Percentiles rank a stretch among this genome's conserved stretches.
phyloP scores from a whole-genome alignment of 2,888 invertebrate species.

The Synergus gifuensis region DNA sequence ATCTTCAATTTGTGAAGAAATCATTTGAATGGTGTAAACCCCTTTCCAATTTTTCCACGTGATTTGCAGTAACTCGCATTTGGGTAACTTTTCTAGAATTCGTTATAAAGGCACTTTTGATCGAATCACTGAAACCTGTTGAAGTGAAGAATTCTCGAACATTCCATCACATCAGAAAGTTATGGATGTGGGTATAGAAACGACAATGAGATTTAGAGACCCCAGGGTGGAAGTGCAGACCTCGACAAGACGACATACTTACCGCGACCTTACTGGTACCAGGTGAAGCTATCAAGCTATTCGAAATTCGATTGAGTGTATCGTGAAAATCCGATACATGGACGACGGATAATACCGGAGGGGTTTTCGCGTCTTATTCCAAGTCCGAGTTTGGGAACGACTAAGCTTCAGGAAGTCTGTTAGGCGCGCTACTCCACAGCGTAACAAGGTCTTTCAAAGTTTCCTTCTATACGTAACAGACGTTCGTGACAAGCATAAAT shows the following conservation, averaged over 20 bases:
- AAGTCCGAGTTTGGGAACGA: not conserved
- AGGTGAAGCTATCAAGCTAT: not conserved
- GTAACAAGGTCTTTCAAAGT: not conserved
- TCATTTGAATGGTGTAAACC: not conserved
- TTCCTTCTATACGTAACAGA: not conserved
- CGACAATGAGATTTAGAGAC: not conserved
- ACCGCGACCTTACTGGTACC: not conserved
- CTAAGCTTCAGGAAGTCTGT: no score
- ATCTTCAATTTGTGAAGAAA: no score
- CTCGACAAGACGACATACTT: not conserved
- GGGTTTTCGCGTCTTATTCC: not conserved
- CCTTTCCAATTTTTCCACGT: no score
- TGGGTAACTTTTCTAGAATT: not conserved
- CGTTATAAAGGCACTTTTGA: not conserved
- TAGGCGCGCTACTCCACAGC: not conserved
- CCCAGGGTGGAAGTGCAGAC: not conserved
- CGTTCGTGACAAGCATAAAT: not conserved
- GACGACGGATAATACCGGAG: not conserved
- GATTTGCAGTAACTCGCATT: not conserved
- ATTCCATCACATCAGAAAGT: constrained; percentile 1
- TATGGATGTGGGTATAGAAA: not conserved
- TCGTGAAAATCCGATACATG: not conserved
- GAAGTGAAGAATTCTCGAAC: not conserved
- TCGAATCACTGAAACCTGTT: not conserved
- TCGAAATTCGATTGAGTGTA: not conserved